A percentile compares a stretch with the other conserved stretches of the same genome.
Conservation (phyloP, 2,113 vertebrate genomes). For the Oryzias woworae region DNA sequence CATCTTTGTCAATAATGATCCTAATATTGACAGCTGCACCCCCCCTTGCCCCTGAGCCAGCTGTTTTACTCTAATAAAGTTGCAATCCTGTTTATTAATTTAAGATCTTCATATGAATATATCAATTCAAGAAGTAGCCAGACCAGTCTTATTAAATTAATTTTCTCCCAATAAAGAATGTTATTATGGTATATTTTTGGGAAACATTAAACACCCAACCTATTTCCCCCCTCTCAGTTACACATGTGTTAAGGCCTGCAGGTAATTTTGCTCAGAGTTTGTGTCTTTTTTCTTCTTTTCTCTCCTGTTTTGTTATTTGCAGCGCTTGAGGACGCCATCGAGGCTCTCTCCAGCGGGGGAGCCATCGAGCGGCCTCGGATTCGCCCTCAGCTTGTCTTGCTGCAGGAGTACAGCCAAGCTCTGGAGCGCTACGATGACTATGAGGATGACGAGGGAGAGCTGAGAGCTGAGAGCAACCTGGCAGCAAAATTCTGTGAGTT, state of each 20-base stretch:
- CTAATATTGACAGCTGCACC: no score
- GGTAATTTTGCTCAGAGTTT: neutral
- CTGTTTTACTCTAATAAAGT: no score
- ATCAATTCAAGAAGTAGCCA: no score
- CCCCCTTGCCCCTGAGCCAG: no score
- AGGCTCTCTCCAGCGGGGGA: constrained; percentile 73
- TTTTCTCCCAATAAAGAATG: no score
- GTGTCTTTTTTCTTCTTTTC: neutral
- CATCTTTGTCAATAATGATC: no score
- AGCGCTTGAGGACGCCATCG: constrained; percentile 76
- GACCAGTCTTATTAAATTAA: no score
- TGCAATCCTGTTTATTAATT: no score
- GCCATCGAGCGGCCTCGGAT: constrained; percentile 66
- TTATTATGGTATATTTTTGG: no score
- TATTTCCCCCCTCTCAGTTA: no score
- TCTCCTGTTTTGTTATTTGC: neutral
- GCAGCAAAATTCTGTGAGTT: constrained; percentile 85
- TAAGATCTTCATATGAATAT: no score
- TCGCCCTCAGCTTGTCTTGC: constrained; percentile 78
- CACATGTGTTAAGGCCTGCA: neutral
- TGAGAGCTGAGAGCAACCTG: constrained; percentile 86
- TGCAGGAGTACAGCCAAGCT: constrained; percentile 80
- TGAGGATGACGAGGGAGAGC: constrained; percentile 83
- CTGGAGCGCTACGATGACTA: constrained; percentile 83
- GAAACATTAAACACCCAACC: no score